phyloP scores from a whole-genome alignment of 2,888 invertebrate genomes.

The Sycophila texana region DNA sequence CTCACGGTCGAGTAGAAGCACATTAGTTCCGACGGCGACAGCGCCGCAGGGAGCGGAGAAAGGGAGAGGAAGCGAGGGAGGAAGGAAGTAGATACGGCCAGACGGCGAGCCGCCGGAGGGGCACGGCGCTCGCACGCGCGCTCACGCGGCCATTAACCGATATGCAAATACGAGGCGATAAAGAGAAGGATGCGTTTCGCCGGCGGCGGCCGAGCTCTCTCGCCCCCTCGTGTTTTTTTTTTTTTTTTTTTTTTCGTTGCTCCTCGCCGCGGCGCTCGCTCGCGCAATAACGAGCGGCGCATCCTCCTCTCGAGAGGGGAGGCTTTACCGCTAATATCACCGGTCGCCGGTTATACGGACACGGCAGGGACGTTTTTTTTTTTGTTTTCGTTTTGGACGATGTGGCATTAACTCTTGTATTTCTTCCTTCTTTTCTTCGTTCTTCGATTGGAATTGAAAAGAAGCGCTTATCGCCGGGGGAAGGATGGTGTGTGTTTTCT shows the following conservation, averaged over 20 bases:
- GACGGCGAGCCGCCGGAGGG: slow-evolving; percentile 24
- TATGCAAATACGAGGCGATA: slow-evolving; percentile 63
- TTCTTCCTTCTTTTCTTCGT: no score
- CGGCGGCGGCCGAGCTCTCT: slow-evolving; percentile 22
- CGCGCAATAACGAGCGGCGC: neutral
- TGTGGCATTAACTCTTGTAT: no score
- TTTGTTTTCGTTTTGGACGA: no score
- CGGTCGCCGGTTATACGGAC: no score
- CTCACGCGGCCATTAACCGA: slow-evolving; percentile 60
- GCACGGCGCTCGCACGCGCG: neutral
- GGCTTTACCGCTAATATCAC: no score
- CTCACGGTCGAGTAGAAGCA: neutral
- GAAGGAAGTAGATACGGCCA: slow-evolving; percentile 20
- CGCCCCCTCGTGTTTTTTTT: neutral
- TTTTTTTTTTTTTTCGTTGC: neutral
- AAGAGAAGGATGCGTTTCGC: slow-evolving; percentile 61
- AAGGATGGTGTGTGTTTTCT: no score
- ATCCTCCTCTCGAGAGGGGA: no score
- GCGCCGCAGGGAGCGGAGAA: neutral
- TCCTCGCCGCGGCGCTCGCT: neutral
- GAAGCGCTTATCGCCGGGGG: no score
- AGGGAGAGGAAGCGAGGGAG: slow-evolving; percentile 5
- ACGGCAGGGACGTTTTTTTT: no score
- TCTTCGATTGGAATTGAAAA: no score
- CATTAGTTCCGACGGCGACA: neutral